Evolutionary conservation across 1,140 invertebrate genomes (phyloP), one percentile per base, ranked within the genome.

Genomic region (Drosophila subobscura): DNA sequence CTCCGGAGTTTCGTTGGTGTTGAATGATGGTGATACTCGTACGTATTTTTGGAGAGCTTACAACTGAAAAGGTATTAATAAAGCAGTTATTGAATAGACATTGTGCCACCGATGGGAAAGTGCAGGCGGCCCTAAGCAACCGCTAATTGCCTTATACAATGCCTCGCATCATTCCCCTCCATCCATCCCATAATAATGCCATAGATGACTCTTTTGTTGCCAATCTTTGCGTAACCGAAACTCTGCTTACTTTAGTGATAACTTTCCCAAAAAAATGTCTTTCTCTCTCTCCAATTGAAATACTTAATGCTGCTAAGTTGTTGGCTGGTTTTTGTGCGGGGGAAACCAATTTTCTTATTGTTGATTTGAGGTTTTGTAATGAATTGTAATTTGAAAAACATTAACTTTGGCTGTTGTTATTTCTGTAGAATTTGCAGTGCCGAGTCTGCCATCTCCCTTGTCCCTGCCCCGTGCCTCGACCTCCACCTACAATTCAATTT

Each of bases 401-500:
- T 86, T 85, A 59, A 57, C 64, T 73, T 49, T 72, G 29, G 60
- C 37, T 14, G 61, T 27, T 14, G 41, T 22, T 49, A 46, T 50
- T 41, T 41, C 58, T 61, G 66, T 79, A 73, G 57, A 84, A 84
- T 85, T 84, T 37, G 75, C 76, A 72, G 67, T 29, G 58, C 56
- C 22, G 46, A 10, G 29, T 22, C 45, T 51, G 27, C 23, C n/a
- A 14, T 54, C 14, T 50, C 23, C 42, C 37, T 74, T 44, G 44
- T 37, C n/a, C 29, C 52, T 60, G 54, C 47, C 33, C 40, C 55
- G 45, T 59, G 54, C 37, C 61, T 46, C 61, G 79, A 66, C 77
- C 80, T 80, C 81, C 81, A 77, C 80, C 80, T 86, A 86, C 80
- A 77, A 74, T 81, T 80, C 44, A 77, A 86, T 81, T 79, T 64